Conservation (phyloP, 2,888 invertebrate genomes). For the Nineta flava region DNA sequence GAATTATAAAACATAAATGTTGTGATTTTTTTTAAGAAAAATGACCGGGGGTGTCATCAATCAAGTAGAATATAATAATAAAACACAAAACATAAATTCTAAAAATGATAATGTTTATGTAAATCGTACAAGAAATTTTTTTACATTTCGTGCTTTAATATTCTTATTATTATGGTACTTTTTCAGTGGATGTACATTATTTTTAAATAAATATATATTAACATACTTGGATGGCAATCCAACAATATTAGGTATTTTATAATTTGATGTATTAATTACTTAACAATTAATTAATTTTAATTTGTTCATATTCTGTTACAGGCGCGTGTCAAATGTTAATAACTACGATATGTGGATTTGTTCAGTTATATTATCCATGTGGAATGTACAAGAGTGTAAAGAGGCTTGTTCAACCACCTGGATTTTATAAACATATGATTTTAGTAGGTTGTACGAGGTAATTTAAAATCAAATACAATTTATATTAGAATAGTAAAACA, state of each 20-base stretch:
- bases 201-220: constrained; percentile 62
- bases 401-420: constrained; percentile 42
- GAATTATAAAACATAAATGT: too few species aligned
- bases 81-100: neutral
- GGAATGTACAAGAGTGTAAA: constrained; percentile 49
- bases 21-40: too few species aligned
- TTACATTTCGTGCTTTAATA: constrained; percentile 39
- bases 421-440: constrained; percentile 56
- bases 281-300: too few species aligned
- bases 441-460: constrained; percentile 56
- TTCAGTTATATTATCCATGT: constrained; percentile 57
- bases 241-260: constrained; percentile 43
- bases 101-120: neutral
- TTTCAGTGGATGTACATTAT: constrained; percentile 60
- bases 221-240: constrained; percentile 57
- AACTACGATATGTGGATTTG: constrained; percentile 55
- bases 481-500: too few species aligned
- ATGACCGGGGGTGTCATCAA: neutral
- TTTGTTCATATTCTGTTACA: constrained; percentile 18
- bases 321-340: constrained; percentile 62
- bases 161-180: constrained; percentile 56
- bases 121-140: constrained; percentile 26
- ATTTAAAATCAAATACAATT: constrained; percentile 8
- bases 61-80: neutral
- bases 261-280: too few species aligned